Base-by-base conservation (phyloP, 30 jellyfish, hydroid and myxozoan species). In the Aurelia aurita region DNA sequence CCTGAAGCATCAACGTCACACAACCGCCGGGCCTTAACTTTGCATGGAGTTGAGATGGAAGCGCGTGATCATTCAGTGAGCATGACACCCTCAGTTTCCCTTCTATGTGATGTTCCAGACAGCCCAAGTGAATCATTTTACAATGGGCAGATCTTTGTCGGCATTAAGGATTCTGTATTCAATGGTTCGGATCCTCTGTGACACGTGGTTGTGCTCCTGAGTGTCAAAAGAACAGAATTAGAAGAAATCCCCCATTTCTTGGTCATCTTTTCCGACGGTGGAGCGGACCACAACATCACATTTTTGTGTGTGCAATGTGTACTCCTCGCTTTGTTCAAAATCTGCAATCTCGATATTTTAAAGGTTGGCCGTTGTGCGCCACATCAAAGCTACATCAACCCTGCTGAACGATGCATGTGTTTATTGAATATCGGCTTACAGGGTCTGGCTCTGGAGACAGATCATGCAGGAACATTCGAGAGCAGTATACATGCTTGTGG, bases 331-430 rank as follows among this genome's bases (percentile, higher is more conserved):
- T 25, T 79, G 20, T 63, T 63, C 71, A 34, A 43, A 25, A 43
- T 79, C 51, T 0, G 68, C 21, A 35, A 79, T 47, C 58, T 59
- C 32, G 72, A 79, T 28, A 34, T 79, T 14, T 22, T 79, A 1
- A 79, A 79, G 5, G 90, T 53, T 43, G 90, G 90, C 23, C 71
- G 84, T 7, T 79, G 90, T 79, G 90, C 90, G 18, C 90, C 90
- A n/a, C 51, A 59, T 3, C 81, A 75, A 54, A 75, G 87, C 58
- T 75, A 75, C 58, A 75, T 57, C 12, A 75, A 75, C 26, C 88
- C 83, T 15, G 90, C 71, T 3, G 90, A 79, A 43, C 46, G 90
- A n/a, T 60, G 82, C 70, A 79, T 60, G 85, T 54, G 21, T 6
- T 31, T 79, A 29, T 34, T 79, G 43, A 79, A 63, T 43, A 79